Evolutionary conservation across 2,797 vertebrate species (phyloP).

Genomic region (Danio aesculapii): DNA sequence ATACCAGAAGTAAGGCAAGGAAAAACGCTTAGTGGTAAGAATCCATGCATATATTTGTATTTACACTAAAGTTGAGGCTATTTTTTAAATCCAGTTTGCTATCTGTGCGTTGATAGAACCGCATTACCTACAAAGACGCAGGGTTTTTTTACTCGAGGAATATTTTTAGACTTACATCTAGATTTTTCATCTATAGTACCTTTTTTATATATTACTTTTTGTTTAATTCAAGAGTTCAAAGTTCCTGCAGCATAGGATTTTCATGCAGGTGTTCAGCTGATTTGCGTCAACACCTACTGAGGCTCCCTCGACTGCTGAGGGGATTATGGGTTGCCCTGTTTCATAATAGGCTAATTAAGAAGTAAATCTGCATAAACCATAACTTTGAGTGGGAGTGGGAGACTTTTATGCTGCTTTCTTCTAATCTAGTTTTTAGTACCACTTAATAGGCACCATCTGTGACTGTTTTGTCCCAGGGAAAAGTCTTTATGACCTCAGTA

Average conservation of each 20-base stretch:
- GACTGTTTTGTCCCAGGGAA: neutral
- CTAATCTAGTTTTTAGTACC: slow-evolving; percentile 42
- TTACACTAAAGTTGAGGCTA: slow-evolving; percentile 39
- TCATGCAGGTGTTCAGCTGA: slow-evolving; percentile 46
- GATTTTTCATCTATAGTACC: neutral
- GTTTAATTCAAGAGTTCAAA: slow-evolving; percentile 4
- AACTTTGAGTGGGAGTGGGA: slow-evolving; percentile 21
- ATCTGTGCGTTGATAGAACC: slow-evolving; percentile 11
- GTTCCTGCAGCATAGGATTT: slow-evolving; percentile 30
- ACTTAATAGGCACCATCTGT: slow-evolving; percentile 45
- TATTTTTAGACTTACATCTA: neutral
- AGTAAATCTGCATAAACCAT: slow-evolving; percentile 17
- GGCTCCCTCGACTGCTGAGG: slow-evolving; percentile 1
- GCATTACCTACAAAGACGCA: slow-evolving; percentile 19
- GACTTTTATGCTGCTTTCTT: slow-evolving; percentile 28
- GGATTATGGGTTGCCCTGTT: slow-evolving; percentile 4
- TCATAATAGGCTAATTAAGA: slow-evolving; percentile 29
- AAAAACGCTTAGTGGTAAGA: slow-evolving; percentile 39
- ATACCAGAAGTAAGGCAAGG: slow-evolving; percentile 4
- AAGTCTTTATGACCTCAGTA: slow-evolving; percentile 26
- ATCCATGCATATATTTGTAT: slow-evolving; percentile 2
- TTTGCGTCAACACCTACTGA: slow-evolving; percentile 26
- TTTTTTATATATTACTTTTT: neutral
- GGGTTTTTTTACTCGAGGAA: neutral
- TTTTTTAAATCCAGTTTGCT: neutral